These are phyloP conservation scores for Conger conger DNA, from an alignment of 2,113 vertebrate species.

Conservation along the genomic window DNA sequence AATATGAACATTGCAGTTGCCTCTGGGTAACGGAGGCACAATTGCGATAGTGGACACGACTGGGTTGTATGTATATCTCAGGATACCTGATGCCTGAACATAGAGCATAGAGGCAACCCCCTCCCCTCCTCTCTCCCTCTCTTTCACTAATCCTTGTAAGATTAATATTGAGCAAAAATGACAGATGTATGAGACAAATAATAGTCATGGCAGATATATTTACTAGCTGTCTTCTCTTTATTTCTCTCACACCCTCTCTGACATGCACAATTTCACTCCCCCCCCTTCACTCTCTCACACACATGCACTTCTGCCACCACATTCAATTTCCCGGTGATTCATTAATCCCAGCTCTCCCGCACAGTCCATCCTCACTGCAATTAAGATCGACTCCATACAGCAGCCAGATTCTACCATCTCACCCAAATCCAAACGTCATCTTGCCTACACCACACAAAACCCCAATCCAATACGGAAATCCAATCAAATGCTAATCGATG, in stretches of 20 bases:
- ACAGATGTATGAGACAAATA: no score
- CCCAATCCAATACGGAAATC: neutral
- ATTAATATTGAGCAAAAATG: no score
- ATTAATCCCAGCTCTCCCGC: slow-evolving; percentile 64
- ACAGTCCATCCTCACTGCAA: slow-evolving; percentile 55
- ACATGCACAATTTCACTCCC: neutral
- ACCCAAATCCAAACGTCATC: neutral
- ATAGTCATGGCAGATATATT: no score
- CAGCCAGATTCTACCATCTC: slow-evolving; percentile 51
- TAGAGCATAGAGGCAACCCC: neutral
- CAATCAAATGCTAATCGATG: neutral
- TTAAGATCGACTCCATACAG: slow-evolving; percentile 56
- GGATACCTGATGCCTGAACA: slow-evolving; percentile 1
- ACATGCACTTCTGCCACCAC: slow-evolving; percentile 29
- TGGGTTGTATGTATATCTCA: neutral
- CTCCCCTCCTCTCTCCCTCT: neutral
- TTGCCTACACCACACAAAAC: neutral
- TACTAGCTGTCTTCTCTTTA: no score
- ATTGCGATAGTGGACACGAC: neutral
- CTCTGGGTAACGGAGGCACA: neutral
- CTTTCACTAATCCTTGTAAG: neutral
- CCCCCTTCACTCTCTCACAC: slow-evolving; percentile 14
- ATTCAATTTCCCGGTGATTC: slow-evolving; percentile 56
- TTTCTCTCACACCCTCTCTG: neutral
- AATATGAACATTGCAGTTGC: neutral